Conservation (phyloP, 1,140 invertebrate genomes). For the Ooceraea biroi region DNA sequence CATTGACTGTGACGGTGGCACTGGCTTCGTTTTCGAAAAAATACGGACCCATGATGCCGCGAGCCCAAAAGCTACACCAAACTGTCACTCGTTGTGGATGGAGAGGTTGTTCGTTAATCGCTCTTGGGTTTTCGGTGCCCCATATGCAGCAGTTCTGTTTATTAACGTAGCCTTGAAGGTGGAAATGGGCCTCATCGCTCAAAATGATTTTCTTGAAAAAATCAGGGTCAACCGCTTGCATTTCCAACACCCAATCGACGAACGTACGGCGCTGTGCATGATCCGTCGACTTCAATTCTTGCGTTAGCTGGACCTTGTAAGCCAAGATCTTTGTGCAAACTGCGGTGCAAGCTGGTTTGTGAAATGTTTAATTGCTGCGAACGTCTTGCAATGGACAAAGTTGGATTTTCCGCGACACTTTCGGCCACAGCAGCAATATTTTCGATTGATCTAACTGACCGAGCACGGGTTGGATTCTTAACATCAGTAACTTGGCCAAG, state of each 20-base stretch:
- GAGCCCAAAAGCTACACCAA: slow-evolving; percentile 78
- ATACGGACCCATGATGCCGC: slow-evolving; percentile 78
- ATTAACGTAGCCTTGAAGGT: slow-evolving; percentile 73
- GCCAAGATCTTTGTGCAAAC: background rate
- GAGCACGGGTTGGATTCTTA: background rate
- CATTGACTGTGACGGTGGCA: slow-evolving; percentile 65
- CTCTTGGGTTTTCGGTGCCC: slow-evolving; percentile 74
- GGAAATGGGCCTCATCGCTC: slow-evolving; percentile 65
- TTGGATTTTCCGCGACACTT: background rate
- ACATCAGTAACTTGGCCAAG: background rate
- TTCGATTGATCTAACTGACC: background rate
- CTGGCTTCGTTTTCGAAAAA: slow-evolving; percentile 69
- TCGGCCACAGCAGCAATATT: background rate
- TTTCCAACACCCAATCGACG: background rate
- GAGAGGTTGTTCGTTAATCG: slow-evolving; percentile 77
- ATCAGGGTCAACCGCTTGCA: background rate
- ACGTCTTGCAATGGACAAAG: background rate
- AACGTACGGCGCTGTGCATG: background rate
- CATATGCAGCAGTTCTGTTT: slow-evolving; percentile 77
- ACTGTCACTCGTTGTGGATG: slow-evolving; percentile 79
- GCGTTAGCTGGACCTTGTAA: background rate
- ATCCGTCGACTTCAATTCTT: background rate
- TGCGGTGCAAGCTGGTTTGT: background rate
- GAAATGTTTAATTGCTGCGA: background rate
- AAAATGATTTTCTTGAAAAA: background rate